Evolutionary conservation across 2,797 vertebrate genomes (phyloP), one percentile per base, ranked within the genome.

Genomic region (Mastacembelus armatus): DNA sequence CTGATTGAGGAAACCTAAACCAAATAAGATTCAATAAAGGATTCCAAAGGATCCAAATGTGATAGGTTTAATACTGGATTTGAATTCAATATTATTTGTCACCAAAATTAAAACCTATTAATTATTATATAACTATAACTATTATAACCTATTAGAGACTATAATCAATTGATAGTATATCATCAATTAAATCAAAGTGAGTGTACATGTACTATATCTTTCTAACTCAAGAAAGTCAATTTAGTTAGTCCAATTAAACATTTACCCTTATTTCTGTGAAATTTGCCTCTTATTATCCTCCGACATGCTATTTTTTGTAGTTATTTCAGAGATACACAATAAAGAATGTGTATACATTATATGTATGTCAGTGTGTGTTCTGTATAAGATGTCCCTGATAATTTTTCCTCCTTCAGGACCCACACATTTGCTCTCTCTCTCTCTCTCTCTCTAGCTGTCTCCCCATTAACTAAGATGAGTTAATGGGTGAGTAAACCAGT

Each of bases 391-490:
- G 22, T 48, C 62, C 11, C 24, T 19, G 19, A 49, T 68, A 0
- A 0, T 49, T 51, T n/a, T n/a, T n/a, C n/a, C 19, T 49, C 4
- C 54, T 69, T 63, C 33, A 60, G 44, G 30, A 57, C 24, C 56
- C 47, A 22, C 22, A 19, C n/a, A 10, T 9, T 11, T 43, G 21
- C 15, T 30, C 15, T 39, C 18, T 21, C 40, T 30, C 51, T 11
- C 32, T 44, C 38, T 43, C 47, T 29, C 52, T 55, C 26, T 57
- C 56, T 33, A 43, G 51, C 62, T 43, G 52, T 54, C 56, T 32
- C 52, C 61, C 59, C 24, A n/a, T 9, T 83, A 84, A 83, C n/a
- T n/a, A n/a, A n/a, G n/a, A n/a, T n/a, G n/a, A n/a, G n/a, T n/a
- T n/a, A n/a, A n/a, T n/a, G n/a, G n/a, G n/a, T n/a, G n/a, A n/a